A percentile compares a stretch with the other conserved stretches of the same genome.
Evolutionary conservation across 2,113 vertebrate genomes (phyloP).

Genomic region (Lamprologus ornatipinnis): DNA sequence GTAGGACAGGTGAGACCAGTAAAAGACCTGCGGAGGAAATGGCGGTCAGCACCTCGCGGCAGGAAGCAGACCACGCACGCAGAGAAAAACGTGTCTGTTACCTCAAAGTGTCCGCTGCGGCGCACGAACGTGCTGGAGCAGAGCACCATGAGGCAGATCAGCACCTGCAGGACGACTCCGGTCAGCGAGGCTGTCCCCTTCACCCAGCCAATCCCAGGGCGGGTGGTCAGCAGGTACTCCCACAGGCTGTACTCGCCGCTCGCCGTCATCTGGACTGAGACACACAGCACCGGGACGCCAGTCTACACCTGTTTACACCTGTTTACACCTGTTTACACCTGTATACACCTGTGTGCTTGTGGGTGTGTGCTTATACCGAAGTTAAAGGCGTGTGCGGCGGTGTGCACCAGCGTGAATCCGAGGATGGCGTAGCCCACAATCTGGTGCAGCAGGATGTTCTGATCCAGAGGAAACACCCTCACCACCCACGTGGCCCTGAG

Average conservation of each 20-base stretch:
- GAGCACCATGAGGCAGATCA: slow-evolving; percentile 72
- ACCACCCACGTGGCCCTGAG: slow-evolving; percentile 76
- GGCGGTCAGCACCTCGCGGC: background rate
- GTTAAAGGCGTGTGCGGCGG: slow-evolving; percentile 73
- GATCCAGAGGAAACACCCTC: slow-evolving; percentile 79
- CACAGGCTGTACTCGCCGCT: slow-evolving; percentile 48
- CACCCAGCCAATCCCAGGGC: slow-evolving; percentile 76
- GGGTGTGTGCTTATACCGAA: slow-evolving; percentile 63
- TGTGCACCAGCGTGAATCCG: slow-evolving; percentile 67
- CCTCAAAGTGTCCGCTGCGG: slow-evolving; percentile 83
- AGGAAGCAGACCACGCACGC: background rate
- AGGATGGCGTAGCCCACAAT: slow-evolving; percentile 78
- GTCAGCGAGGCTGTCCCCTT: slow-evolving; percentile 69
- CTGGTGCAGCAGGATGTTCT: slow-evolving; percentile 80
- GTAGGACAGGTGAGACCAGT: slow-evolving; percentile 87
- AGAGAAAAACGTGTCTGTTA: background rate
- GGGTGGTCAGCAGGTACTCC: slow-evolving; percentile 76
- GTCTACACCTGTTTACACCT: background rate
- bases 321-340: background rate
- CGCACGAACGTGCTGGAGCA: slow-evolving; percentile 81
- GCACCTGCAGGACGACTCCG: slow-evolving; percentile 69
- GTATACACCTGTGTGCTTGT: background rate
- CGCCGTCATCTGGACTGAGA: slow-evolving; percentile 55
- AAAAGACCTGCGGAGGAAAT: slow-evolving; percentile 76
- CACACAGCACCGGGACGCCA: background rate